These are phyloP conservation scores for Hormaphis cornu DNA, from an alignment of 1,140 invertebrate genomes.

Conservation along the genomic window DNA sequence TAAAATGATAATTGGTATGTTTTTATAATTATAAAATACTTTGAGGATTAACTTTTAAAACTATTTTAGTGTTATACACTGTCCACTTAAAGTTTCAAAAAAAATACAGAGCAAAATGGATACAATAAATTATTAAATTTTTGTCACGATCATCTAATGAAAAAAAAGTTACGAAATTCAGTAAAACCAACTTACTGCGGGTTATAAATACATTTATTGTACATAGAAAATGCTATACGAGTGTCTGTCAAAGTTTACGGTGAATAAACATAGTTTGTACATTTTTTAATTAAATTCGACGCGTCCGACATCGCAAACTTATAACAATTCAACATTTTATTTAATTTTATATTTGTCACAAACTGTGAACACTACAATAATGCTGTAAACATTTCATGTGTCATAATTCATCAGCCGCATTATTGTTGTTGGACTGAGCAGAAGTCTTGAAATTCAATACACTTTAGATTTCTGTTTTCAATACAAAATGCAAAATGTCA, in stretches of 20 bases:
- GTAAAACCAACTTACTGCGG: no score
- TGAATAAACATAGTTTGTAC: background rate
- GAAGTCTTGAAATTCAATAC: background rate
- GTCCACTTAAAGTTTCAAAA: no score
- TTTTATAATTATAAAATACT: no score
- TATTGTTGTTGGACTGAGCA: background rate
- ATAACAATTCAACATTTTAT: background rate
- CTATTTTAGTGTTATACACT: no score
- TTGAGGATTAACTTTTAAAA: no score
- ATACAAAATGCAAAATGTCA: no score
- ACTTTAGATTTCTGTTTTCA: background rate
- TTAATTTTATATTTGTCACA: background rate
- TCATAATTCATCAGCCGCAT: no score
- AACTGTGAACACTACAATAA: background rate
- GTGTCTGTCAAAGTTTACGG: background rate
- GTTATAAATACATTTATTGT: no score
- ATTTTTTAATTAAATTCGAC: constrained; percentile 1
- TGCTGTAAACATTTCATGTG: background rate
- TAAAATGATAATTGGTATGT: no score
- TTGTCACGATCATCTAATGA: no score
- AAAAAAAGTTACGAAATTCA: background rate
- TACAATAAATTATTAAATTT: no score
- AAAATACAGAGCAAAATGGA: no score
- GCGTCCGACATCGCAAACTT: background rate
- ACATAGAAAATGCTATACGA: background rate